Base-by-base conservation (phyloP, 1,140 invertebrate species). In the Lithobius niger region DNA sequence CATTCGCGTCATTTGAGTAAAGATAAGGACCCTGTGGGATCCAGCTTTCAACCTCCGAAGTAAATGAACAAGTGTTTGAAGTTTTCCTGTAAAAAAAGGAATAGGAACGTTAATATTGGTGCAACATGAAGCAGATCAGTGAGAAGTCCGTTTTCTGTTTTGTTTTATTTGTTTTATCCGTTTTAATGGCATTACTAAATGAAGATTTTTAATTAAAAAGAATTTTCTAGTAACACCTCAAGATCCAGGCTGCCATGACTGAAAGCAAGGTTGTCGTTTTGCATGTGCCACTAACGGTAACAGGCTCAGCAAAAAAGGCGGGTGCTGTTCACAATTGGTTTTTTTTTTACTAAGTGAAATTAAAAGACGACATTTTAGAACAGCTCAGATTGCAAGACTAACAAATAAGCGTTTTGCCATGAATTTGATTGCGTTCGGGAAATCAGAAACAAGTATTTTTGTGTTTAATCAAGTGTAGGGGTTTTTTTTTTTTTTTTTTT, bases 1-100 rank as follows among this genome's bases (percentile, higher is more conserved):
- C 91, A 99, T 98, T 66, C 88, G 83, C 3, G 97, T 97, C 97
- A 99, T 99, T 77, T 99, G 97, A n/a, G 97, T 99, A 71, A 99
- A 99, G 59, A 99, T 95, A 0, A 99, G 74, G 45, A 91, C 94
- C 59, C 96, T 76, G 71, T 99, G 96, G 54, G 78, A 79, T n/a
- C 78, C 88, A 3, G 71, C 69, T 69, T 94, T 95, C 6, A 99
- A 69, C 61, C 84, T 76, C 45, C 89, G 77, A 53, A 99, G 73
- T 43, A 99, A 72, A 48, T 74, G 73, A 73, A 90, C 86, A 56
- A 99, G 72, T 0, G 84, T 74, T 65, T 83, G 81, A 10, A 82
- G 66, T 65, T 83, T 82, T 22, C 76, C 75, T 75, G 51, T 1
- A 51, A 55, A 52, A 2, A n/a, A 21, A 54, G 6, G 22, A 27